phyloP scores from a whole-genome alignment of 2,113 vertebrate species.

The Cyanocitta stelleri region DNA sequence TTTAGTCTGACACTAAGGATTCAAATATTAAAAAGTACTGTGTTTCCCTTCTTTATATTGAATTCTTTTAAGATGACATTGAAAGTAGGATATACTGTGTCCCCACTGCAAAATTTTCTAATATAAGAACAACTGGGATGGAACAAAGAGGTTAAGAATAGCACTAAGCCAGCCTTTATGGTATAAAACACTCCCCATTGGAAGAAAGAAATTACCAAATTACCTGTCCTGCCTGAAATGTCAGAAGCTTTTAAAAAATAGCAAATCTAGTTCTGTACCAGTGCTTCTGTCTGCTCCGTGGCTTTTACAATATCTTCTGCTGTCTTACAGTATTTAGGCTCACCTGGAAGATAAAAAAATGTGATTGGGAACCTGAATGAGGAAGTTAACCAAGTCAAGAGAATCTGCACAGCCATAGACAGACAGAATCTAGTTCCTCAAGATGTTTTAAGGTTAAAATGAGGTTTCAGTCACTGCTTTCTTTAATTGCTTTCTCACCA shows the following conservation, averaged over 20 bases:
- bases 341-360: slow-evolving; percentile 63
- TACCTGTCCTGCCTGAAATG: slow-evolving; percentile 67
- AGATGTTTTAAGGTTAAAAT: background rate
- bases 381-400: background rate
- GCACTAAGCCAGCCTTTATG: background rate
- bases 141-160: background rate
- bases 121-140: background rate
- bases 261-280: slow-evolving; percentile 59
- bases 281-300: slow-evolving; percentile 55
- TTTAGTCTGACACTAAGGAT: background rate
- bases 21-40: background rate
- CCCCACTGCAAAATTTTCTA: background rate
- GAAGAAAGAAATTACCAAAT: background rate
- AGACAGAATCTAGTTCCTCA: background rate
- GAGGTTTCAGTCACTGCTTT: background rate
- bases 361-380: background rate
- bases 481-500: background rate
- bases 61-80: background rate
- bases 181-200: background rate
- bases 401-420: background rate
- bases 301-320: slow-evolving; percentile 63
- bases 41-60: background rate
- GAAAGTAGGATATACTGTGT: background rate
- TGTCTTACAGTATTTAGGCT: slow-evolving; percentile 61
- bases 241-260: slow-evolving; percentile 48